Conservation (phyloP, 30 jellyfish, hydroid and myxozoan genomes). For the Hydractinia echinata region DNA sequence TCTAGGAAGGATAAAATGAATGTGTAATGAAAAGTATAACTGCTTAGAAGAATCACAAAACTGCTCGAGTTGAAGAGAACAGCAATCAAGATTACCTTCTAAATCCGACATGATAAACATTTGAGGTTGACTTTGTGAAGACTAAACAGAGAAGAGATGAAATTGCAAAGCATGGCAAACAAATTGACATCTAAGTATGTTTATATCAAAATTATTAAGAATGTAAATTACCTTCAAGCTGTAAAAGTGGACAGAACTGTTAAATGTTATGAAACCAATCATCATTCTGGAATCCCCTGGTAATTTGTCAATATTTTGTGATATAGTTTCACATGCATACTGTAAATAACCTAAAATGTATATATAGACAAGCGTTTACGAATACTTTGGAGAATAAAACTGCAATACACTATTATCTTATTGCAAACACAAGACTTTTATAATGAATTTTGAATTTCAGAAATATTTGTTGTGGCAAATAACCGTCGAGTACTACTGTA, state of each 20-base stretch:
- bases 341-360: conserved; percentile 57
- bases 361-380: not conserved
- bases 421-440: not conserved
- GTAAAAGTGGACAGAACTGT: conserved; percentile 77
- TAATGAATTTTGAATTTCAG: no score
- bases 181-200: not conserved
- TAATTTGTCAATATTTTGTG: conserved; percentile 55
- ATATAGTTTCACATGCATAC: conserved; percentile 57
- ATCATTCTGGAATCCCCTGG: conserved; percentile 94
- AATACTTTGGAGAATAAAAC: not conserved
- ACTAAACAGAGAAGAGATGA: conserved; percentile 25
- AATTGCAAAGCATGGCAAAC: not conserved
- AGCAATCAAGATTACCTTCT: conserved; percentile 53
- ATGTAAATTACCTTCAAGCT: conserved; percentile 48
- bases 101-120: conserved; percentile 74
- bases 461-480: no score
- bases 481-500: no score
- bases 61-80: not conserved
- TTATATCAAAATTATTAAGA: no score
- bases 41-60: not conserved
- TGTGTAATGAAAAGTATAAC: not conserved
- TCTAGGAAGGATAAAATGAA: conserved; percentile 30
- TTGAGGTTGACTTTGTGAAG: conserved; percentile 85
- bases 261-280: conserved; percentile 81
- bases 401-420: not conserved